Evolutionary conservation across 2,888 invertebrate species (phyloP), one percentile per base, ranked within the genome.

Genomic region (Lithosia quadra): DNA sequence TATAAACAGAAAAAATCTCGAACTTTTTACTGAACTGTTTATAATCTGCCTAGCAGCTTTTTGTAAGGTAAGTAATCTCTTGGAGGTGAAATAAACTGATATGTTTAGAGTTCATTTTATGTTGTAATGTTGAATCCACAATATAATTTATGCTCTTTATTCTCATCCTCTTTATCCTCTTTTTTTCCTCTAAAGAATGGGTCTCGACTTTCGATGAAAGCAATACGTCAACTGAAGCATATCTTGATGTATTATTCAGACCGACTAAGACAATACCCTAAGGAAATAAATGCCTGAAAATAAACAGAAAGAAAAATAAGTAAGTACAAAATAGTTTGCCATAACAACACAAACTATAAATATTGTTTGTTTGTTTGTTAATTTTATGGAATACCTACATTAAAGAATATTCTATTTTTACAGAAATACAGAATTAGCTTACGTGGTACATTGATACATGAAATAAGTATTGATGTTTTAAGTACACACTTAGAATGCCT

Each of bases 171-270:
- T 9, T 28, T 43, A 4, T 36, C 21, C 21, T 60, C 77, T 82
- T 84, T 85, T 87, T 87, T 88, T 84, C 84, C 83, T 89, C 90
- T 88, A 84, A 89, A 89, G 79, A 79, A 80, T 86, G 82, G 84
- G 84, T 83, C 80, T 83, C 33, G 10, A 58, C 33, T 5, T 3
- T 56, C 68, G 60, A 58, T 82, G 86, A 79, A 90, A 89, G 87
- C 86, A 88, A 88, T 88, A 88, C 87, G 90, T 91, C 88, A 88
- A 86, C 86, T 79, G 78, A 84, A 79, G 86, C 83, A 83, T 79
- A 83, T 7, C 15, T 56, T 22, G 86, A 90, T 92, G 88, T 91
- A 92, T 92, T 89, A 92, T 91, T 91, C 88, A 91, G 85, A 83
- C 80, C 79, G n/a, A 49, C n/a, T n/a, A 18, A 49, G 49, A 83